These are phyloP conservation scores for Euzophera pinguis DNA, from an alignment of 2,888 invertebrate genomes.

Conservation along the genomic window DNA sequence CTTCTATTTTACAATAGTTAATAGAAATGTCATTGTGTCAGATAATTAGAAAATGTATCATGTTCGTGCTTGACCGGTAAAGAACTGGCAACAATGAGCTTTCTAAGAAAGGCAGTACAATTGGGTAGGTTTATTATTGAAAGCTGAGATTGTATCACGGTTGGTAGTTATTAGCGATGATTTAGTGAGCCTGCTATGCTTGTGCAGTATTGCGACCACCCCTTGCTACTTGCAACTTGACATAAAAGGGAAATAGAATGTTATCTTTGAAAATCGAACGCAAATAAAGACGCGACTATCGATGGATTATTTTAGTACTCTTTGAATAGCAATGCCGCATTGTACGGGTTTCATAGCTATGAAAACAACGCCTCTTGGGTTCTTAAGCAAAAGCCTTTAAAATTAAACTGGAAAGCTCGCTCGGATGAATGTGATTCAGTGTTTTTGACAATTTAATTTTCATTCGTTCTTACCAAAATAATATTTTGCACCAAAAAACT, in stretches of 20 bases:
- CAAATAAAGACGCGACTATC: no score
- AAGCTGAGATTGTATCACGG: slow-evolving; percentile 69
- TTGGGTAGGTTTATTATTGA: slow-evolving; percentile 72
- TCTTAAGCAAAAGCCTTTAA: no score
- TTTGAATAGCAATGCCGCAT: no score
- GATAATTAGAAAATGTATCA: slow-evolving; percentile 55
- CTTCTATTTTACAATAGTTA: slow-evolving; percentile 36
- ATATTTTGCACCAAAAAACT: no score
- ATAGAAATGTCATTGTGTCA: slow-evolving; percentile 61
- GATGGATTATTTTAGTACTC: no score
- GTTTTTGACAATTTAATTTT: no score
- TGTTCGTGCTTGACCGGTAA: slow-evolving; percentile 45
- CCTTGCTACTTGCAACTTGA: slow-evolving; percentile 22
- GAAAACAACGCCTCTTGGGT: no score
- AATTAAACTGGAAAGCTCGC: no score
- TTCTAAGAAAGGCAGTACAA: slow-evolving; percentile 66
- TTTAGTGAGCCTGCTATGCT: slow-evolving; percentile 54
- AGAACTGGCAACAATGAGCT: slow-evolving; percentile 50
- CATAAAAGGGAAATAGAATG: background rate
- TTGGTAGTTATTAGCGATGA: slow-evolving; percentile 71
- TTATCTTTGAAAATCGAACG: background rate
- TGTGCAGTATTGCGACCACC: slow-evolving; percentile 53
- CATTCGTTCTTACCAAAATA: no score
- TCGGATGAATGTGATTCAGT: no score
- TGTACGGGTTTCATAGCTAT: no score